A percentile compares a stretch with the other conserved stretches of the same genome.
These are phyloP conservation scores for Belgica antarctica DNA, from an alignment of 2,888 invertebrate species.

Conservation along the genomic window DNA sequence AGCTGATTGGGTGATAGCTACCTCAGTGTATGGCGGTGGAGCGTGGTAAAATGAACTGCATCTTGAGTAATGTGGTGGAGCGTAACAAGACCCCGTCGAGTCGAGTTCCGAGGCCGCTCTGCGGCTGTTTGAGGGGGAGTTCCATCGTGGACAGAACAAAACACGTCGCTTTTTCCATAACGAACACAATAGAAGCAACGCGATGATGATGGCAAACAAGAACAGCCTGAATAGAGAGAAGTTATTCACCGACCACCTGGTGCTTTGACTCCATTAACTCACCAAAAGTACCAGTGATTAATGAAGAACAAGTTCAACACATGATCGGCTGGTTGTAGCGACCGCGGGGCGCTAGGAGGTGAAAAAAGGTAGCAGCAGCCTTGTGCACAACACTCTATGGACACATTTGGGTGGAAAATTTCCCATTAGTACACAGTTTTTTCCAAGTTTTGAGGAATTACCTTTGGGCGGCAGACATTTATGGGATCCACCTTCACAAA, in stretches of 20 bases:
- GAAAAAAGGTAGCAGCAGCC: slow-evolving; percentile 63
- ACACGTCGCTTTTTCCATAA: slow-evolving; percentile 61
- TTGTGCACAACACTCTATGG: slow-evolving; percentile 55
- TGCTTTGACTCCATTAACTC: too few species aligned
- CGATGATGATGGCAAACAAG: slow-evolving; percentile 67
- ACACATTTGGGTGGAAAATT: slow-evolving; percentile 7
- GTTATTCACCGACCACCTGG: background rate
- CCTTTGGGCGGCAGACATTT: slow-evolving; percentile 69
- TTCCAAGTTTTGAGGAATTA: too few species aligned
- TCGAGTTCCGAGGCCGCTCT: slow-evolving; percentile 68
- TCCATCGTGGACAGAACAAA: slow-evolving; percentile 55
- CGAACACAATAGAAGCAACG: slow-evolving; percentile 68
- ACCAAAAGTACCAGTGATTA: slow-evolving; percentile 69
- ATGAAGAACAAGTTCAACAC: slow-evolving; percentile 65
- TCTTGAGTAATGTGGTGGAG: slow-evolving; percentile 79
- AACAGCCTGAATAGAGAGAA: slow-evolving; percentile 57
- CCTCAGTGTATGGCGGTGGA: slow-evolving; percentile 79
- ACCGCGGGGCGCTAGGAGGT: slow-evolving; percentile 55
- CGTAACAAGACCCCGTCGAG: slow-evolving; percentile 76
- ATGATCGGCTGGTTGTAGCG: slow-evolving; percentile 58
- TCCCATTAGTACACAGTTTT: background rate
- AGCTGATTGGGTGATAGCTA: slow-evolving; percentile 65
- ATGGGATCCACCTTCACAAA: slow-evolving; percentile 62
- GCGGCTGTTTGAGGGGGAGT: slow-evolving; percentile 57
- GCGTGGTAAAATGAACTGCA: slow-evolving; percentile 80